A percentile compares a stretch with the other conserved stretches of the same genome.
These are phyloP conservation scores for Pardosa pseudoannulata DNA, from an alignment of 2,888 invertebrate species.

Conservation along the genomic window DNA sequence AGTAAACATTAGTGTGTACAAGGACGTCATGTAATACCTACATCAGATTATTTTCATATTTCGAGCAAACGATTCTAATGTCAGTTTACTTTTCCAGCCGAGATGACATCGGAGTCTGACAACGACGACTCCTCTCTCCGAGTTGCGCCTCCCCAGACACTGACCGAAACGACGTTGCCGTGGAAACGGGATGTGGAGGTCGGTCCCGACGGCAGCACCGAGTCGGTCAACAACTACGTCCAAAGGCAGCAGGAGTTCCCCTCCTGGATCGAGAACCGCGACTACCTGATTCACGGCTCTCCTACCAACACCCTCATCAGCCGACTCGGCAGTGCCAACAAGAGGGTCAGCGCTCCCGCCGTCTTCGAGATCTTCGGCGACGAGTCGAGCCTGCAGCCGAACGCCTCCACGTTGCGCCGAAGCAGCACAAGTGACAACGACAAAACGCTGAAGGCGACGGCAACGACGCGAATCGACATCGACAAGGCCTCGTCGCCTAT, in stretches of 20 bases:
- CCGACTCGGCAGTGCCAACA: conserved; percentile 44
- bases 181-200: conserved; percentile 80
- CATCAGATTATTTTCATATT: too few species aligned
- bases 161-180: conserved; percentile 92
- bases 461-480: conserved; percentile 27
- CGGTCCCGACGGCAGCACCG: conserved; percentile 81
- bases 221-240: conserved; percentile 81
- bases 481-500: conserved; percentile 3
- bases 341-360: conserved; percentile 33
- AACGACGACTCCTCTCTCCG: conserved; percentile 27
- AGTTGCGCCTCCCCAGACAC: conserved; percentile 80
- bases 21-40: too few species aligned
- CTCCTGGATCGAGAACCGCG: conserved; percentile 97
- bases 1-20: too few species aligned
- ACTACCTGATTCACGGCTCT: conserved; percentile 93
- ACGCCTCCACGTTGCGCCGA: neutral
- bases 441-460: conserved; percentile 8
- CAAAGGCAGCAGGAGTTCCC: conserved; percentile 89
- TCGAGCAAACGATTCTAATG: too few species aligned
- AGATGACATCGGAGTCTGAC: conserved; percentile 41
- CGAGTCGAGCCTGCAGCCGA: too few species aligned
- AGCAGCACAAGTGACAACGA: conserved; percentile 10
- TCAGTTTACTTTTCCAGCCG: neutral
- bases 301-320: conserved; percentile 92
- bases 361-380: conserved; percentile 57